A percentile compares a stretch with the other conserved stretches of the same genome.
Conservation (phyloP, 2,888 invertebrate species). For the Saturnia pavonia region DNA sequence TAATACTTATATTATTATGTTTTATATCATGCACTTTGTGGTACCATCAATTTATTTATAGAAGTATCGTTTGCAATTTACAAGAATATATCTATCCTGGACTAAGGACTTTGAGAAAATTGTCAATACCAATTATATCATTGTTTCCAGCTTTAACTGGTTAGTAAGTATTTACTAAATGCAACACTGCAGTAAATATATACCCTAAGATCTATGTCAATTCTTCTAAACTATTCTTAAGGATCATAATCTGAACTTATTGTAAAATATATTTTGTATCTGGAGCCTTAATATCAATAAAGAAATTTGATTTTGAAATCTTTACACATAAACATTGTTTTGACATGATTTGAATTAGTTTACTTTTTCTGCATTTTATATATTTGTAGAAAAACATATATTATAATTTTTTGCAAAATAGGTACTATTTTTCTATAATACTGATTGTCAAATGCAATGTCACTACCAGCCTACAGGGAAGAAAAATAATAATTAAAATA, state of each 20-base stretch:
- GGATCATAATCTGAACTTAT: background rate
- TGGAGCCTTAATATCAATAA: no score
- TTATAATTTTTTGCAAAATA: background rate
- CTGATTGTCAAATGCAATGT: background rate
- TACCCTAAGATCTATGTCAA: background rate
- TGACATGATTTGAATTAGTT: no score
- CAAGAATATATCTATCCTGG: constrained; percentile 92
- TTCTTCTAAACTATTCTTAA: background rate
- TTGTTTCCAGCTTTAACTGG: constrained; percentile 88
- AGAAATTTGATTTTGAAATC: no score
- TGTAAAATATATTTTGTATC: background rate
- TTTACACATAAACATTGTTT: no score
- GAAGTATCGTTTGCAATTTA: constrained; percentile 85
- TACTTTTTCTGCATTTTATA: background rate
- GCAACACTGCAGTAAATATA: no score
- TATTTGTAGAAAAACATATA: background rate
- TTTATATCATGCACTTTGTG: constrained; percentile 55
- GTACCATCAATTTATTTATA: constrained; percentile 84
- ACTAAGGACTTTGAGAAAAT: constrained; percentile 86
- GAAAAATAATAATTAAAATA: background rate
- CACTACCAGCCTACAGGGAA: background rate
- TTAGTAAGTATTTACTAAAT: constrained; percentile 49
- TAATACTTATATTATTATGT: background rate
- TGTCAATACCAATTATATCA: constrained; percentile 89
- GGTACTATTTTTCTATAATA: background rate